Base-by-base conservation (phyloP, 2,888 invertebrate species). In the Epistrophella euchroma region DNA sequence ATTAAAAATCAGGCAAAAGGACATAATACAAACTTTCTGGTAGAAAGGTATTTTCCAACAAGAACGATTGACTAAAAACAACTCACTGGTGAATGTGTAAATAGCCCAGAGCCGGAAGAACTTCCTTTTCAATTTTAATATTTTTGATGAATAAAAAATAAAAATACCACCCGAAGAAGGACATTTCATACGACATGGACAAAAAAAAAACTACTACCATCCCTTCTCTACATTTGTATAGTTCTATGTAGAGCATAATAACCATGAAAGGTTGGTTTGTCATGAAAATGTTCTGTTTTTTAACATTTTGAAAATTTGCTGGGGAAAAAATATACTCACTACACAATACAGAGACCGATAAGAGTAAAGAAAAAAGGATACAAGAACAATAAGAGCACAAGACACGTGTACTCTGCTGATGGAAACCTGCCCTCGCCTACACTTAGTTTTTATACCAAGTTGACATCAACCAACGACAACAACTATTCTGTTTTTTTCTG, bases 21-120 rank as follows among this genome's bases (percentile, higher is more conserved):
- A 45, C 78, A 72, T 71, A 37, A 71, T 62, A 47, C 40, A 50
- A 60, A 56, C 15, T 50, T 50, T 43, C 35, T 74, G 70, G 74
- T 17, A 22, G 25, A 9, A 25, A 58, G 22, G 62, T 50, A 72
- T 77, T 58, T 71, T 73, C 2, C 1, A 35, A 35, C 19, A 25
- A 22, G 15, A 40, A 22, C 15, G 17, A 25, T 25, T 19, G 52
- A 64, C 62, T 64, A 45, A 17, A 58, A 68, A 58, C 25, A 58
- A 68, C 28, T 9, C 66, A 50, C 71, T 56, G 66, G 79, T 71
- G 66, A 84, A 80, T 75, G 66, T 68, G 72, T 76, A 81, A 85
- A 80, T 68, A 68, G 60, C 80, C 72, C 32, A 50, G 50, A 73
- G 81, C 68, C 72, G 81, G 58, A 76, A 73, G 68, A 45, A 68